Evolutionary conservation across 2,113 vertebrate species (phyloP).

Genomic region (Rhabdornis inornatus): DNA sequence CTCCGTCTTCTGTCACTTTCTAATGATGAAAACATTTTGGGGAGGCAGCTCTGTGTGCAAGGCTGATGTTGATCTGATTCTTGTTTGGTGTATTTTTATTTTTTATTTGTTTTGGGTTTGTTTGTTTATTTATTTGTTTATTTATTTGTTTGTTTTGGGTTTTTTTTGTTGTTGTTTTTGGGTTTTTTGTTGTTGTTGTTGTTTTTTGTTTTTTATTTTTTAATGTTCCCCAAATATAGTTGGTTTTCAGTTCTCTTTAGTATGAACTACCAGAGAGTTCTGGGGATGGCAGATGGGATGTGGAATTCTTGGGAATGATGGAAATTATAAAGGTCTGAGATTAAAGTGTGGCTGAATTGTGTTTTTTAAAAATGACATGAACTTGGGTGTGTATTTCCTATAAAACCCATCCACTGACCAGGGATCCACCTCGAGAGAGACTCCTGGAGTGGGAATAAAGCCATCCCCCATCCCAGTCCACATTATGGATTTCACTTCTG

Average conservation of each 20-base stretch:
- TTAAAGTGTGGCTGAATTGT: fast-evolving
- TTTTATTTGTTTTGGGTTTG: background rate
- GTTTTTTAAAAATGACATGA: background rate
- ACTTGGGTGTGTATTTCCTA: background rate
- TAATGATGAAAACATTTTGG: background rate
- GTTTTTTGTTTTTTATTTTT: background rate
- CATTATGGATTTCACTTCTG: background rate
- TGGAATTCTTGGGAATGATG: background rate
- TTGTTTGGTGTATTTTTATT: background rate
- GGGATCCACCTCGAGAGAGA: background rate
- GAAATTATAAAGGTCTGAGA: background rate
- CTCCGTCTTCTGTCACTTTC: background rate
- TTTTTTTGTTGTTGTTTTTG: too few relatives aligned
- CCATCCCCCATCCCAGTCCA: fast-evolving
- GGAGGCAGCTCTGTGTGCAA: background rate
- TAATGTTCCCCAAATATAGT: background rate
- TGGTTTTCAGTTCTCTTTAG: background rate
- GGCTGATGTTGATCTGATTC: background rate
- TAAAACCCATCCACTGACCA: background rate
- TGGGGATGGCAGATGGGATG: background rate
- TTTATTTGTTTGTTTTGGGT: background rate
- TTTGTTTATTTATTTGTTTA: background rate
- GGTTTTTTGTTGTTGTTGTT: background rate
- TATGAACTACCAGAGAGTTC: fast-evolving
- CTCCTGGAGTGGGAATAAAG: background rate